These are phyloP conservation scores for Pogonophryne albipinna DNA, from an alignment of 2,797 vertebrate species.

Conservation along the genomic window DNA sequence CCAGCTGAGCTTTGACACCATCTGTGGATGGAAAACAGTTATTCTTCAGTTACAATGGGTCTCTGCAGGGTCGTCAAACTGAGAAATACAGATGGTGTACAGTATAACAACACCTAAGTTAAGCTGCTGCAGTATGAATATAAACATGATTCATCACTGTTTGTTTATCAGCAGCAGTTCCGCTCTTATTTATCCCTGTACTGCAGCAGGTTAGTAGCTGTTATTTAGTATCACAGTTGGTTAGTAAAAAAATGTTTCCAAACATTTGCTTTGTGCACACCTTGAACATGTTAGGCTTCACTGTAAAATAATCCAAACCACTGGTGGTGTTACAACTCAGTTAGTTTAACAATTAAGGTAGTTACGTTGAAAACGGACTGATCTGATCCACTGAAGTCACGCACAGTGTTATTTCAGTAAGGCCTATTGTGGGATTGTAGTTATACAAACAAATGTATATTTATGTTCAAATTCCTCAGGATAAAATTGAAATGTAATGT, in stretches of 20 bases:
- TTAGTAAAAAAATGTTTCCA: not conserved
- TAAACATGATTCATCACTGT: not conserved
- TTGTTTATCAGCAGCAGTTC: not conserved
- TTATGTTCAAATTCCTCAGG: not conserved
- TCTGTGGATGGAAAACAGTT: slow-evolving; percentile 81
- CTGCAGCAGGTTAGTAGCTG: not conserved
- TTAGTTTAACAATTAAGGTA: not conserved
- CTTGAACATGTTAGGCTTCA: not conserved
- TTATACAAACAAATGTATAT: not conserved
- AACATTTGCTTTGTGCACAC: not conserved
- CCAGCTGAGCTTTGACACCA: slow-evolving; percentile 89
- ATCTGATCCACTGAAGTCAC: not conserved
- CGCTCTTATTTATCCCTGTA: not conserved
- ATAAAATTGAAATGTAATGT: not conserved
- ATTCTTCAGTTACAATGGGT: slow-evolving; percentile 9
- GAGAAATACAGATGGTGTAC: not conserved
- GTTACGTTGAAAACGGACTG: not conserved
- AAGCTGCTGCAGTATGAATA: not conserved
- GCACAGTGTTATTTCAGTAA: not conserved
- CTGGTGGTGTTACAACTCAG: not conserved
- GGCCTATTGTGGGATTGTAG: not conserved
- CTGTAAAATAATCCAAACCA: not conserved
- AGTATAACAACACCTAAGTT: not conserved
- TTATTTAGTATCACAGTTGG: not conserved
- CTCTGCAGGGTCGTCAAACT: slow-evolving; percentile 11